phyloP scores from a whole-genome alignment of 2,113 vertebrate species.

The Ictidomys tridecemlineatus region DNA sequence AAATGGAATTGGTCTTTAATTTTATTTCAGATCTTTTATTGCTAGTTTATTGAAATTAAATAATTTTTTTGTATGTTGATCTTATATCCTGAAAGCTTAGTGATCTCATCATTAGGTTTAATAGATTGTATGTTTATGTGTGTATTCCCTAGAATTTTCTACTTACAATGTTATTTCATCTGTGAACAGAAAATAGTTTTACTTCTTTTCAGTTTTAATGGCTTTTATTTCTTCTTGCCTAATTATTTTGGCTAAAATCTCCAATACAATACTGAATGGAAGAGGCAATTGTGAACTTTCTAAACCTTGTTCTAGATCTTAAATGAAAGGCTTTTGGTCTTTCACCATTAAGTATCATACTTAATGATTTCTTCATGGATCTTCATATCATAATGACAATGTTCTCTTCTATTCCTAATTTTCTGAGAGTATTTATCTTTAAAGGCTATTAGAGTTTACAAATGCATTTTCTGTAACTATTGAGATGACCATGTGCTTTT shows the following conservation, averaged over 20 bases:
- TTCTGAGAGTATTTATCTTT: neutral
- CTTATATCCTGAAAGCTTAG: neutral
- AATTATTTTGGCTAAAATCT: neutral
- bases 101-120: neutral
- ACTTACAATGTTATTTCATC: neutral
- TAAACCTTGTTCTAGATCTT: neutral
- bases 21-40: neutral
- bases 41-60: neutral
- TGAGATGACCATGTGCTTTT: neutral
- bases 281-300: neutral
- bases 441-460: constrained; percentile 1
- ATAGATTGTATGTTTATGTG: neutral
- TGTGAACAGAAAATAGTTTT: neutral
- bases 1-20: neutral
- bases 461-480: neutral
- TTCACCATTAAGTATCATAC: neutral
- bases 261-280: neutral
- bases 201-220: neutral
- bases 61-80: neutral
- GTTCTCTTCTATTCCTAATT: neutral
- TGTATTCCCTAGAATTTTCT: neutral
- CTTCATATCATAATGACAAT: neutral
- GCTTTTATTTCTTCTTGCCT: neutral
- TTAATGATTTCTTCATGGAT: neutral
- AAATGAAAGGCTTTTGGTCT: neutral